A percentile compares a stretch with the other conserved stretches of the same genome.
These are phyloP conservation scores for Acholoe squamosa DNA, from an alignment of 2,888 invertebrate species.

Conservation along the genomic window DNA sequence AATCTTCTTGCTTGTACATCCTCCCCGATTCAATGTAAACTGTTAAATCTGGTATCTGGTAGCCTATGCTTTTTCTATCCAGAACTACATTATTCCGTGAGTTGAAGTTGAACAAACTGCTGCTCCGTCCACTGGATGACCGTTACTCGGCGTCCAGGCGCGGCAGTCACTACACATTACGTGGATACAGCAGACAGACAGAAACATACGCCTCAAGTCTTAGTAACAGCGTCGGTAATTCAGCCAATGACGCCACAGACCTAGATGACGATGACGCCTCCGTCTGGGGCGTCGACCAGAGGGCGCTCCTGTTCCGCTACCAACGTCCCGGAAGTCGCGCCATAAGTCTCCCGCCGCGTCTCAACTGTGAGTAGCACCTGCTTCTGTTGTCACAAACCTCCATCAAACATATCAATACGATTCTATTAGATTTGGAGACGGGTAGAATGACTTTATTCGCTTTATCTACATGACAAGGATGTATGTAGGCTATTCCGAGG, in stretches of 20 bases:
- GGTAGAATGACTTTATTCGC: no score
- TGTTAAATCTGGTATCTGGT: no score
- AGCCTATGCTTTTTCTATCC: neutral
- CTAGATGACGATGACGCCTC: conserved; percentile 72
- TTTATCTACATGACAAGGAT: no score
- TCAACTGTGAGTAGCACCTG: conserved; percentile 64
- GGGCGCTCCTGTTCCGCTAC: conserved; percentile 77
- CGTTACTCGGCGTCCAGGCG: conserved; percentile 77
- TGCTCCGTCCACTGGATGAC: conserved; percentile 81
- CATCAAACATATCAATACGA: no score
- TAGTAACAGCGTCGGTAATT: conserved; percentile 81
- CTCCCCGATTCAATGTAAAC: no score
- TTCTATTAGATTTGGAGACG: no score
- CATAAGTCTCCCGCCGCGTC: conserved; percentile 79
- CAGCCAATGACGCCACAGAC: conserved; percentile 73
- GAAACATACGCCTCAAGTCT: conserved; percentile 82
- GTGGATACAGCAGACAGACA: conserved; percentile 80
- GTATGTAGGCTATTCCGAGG: no score
- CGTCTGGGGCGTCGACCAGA: conserved; percentile 69
- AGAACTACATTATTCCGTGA: conserved; percentile 77
- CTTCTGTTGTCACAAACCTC: neutral
- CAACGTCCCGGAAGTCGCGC: conserved; percentile 82
- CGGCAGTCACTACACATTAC: conserved; percentile 56
- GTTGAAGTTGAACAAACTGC: conserved; percentile 82
- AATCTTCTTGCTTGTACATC: no score